Evolutionary conservation across 2,113 vertebrate genomes (phyloP).

Genomic region (Anoura caudifer): DNA sequence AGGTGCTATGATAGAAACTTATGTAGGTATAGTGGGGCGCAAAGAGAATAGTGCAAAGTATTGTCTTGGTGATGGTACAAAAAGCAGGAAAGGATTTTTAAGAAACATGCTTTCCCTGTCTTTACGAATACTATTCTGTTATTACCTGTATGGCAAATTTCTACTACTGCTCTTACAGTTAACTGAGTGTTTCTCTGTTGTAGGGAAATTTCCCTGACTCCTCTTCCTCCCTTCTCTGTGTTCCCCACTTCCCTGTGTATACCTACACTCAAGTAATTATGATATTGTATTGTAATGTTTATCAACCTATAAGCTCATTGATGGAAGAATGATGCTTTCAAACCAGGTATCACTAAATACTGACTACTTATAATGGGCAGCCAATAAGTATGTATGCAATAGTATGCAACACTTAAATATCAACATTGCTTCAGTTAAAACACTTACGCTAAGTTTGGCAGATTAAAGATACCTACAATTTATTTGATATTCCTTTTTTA

Average conservation of each 20-base stretch:
- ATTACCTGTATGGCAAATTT: background rate
- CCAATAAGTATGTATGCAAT: background rate
- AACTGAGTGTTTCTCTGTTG: background rate
- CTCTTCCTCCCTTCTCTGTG: background rate
- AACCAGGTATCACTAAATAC: background rate
- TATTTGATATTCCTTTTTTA: background rate
- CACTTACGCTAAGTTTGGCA: background rate
- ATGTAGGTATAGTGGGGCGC: background rate
- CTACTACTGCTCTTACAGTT: background rate
- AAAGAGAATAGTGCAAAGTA: background rate
- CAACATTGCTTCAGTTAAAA: slow-evolving; percentile 16
- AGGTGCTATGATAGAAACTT: background rate
- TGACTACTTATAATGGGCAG: background rate
- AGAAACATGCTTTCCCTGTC: background rate
- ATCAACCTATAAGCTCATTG: background rate
- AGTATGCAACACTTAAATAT: background rate
- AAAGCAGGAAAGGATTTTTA: background rate
- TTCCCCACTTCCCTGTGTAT: background rate
- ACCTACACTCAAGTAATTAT: background rate
- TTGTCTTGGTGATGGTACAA: background rate
- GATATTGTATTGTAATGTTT: background rate
- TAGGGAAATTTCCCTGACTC: background rate
- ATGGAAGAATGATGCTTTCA: background rate
- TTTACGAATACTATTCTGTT: background rate
- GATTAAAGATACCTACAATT: background rate